phyloP scores from a whole-genome alignment of 2,888 invertebrate species.

The Apoderus coryli region DNA sequence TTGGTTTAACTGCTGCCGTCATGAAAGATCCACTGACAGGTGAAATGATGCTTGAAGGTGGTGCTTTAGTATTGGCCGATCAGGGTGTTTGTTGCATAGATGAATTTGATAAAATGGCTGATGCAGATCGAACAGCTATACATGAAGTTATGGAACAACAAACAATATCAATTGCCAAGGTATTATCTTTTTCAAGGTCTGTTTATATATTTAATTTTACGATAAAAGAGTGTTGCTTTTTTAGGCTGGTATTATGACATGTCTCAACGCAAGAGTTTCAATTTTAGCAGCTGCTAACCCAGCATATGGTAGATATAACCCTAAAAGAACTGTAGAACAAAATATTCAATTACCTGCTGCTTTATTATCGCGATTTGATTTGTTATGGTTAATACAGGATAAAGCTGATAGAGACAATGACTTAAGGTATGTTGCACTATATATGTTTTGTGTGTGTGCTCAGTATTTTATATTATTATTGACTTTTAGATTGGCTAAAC shows the following conservation, averaged over 20 bases:
- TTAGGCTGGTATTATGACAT: slow-evolving; percentile 95
- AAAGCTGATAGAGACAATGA: slow-evolving; percentile 59
- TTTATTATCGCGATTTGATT: slow-evolving; percentile 86
- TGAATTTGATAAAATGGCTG: slow-evolving; percentile 99
- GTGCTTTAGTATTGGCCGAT: slow-evolving; percentile 91
- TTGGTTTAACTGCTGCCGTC: slow-evolving; percentile 97
- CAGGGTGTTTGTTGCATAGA: slow-evolving; percentile 98
- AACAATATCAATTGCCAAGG: slow-evolving; percentile 97
- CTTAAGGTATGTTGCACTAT: too few relatives aligned
- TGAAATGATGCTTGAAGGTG: slow-evolving; percentile 95
- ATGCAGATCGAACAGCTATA: slow-evolving; percentile 84
- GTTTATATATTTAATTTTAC: not conserved
- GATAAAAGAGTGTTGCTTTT: slow-evolving; percentile 14
- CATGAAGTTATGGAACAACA: slow-evolving; percentile 99
- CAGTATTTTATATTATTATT: not conserved
- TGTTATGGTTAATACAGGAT: slow-evolving; percentile 89
- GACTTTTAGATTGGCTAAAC: slow-evolving; percentile 57
- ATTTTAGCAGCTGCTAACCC: slow-evolving; percentile 99
- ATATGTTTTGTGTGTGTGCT: too few relatives aligned
- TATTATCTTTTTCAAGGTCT: slow-evolving; percentile 22
- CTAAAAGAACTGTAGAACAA: slow-evolving; percentile 86
- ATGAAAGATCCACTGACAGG: slow-evolving; percentile 95
- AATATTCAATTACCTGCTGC: slow-evolving; percentile 98
- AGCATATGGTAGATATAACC: slow-evolving; percentile 95
- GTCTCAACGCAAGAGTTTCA: slow-evolving; percentile 91